A percentile compares a stretch with the other conserved stretches of the same genome.
Evolutionary conservation across 2,888 invertebrate species (phyloP).

Genomic region (Tachina fera): DNA sequence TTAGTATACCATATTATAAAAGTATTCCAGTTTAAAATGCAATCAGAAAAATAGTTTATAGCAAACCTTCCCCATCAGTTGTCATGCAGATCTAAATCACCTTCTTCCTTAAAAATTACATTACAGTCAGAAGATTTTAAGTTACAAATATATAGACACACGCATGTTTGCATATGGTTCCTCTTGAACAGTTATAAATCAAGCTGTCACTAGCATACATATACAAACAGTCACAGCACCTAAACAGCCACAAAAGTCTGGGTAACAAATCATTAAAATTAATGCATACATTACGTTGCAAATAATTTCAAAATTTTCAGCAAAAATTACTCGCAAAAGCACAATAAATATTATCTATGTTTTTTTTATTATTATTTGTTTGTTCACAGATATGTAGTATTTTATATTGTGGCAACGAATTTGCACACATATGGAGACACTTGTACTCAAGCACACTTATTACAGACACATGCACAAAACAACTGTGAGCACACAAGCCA

Average conservation of each 20-base stretch:
- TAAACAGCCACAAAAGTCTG: conserved; percentile 55
- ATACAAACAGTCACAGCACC: conserved; percentile 25
- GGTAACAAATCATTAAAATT: conserved; percentile 69
- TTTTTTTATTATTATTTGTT: background rate
- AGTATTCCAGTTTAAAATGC: background rate
- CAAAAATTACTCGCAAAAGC: conserved; percentile 61
- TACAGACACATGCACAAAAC: conserved; percentile 16
- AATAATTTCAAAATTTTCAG: conserved; percentile 49
- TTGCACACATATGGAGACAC: conserved; percentile 22
- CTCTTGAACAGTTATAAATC: conserved; percentile 54
- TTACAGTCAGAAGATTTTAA: conserved; percentile 10
- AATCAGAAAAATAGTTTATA: background rate
- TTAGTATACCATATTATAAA: too few species aligned
- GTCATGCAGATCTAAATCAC: background rate
- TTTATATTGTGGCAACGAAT: conserved; percentile 11
- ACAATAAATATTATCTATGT: conserved; percentile 58
- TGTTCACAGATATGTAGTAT: background rate
- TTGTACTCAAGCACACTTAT: background rate
- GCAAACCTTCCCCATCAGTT: conserved; percentile 8
- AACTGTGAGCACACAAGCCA: background rate
- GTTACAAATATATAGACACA: background rate
- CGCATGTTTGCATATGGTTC: conserved; percentile 3
- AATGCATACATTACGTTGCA: conserved; percentile 61
- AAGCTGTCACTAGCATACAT: conserved; percentile 56
- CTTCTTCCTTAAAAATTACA: conserved; percentile 3